A percentile compares a stretch with the other conserved stretches of the same genome.
These are phyloP conservation scores for Ceyx margarethae DNA, from an alignment of 2,113 vertebrate genomes.

Conservation along the genomic window DNA sequence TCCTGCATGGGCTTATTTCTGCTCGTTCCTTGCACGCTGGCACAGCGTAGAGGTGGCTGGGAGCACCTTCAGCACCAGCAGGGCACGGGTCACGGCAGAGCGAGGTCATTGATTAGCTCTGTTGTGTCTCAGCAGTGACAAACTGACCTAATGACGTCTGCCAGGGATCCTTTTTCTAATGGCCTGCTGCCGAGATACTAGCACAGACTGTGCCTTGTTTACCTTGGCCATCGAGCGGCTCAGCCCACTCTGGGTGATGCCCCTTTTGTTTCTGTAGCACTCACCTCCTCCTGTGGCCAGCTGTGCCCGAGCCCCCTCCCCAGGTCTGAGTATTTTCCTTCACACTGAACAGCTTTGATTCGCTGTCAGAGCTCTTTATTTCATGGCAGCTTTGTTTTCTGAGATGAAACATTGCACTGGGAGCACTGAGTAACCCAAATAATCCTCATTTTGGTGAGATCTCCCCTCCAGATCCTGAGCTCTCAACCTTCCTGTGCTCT, in stretches of 20 bases:
- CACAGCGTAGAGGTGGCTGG: rapidly evolving
- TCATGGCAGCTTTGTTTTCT: not conserved
- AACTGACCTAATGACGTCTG: not conserved
- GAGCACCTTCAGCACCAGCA: not conserved
- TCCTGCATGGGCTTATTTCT: not conserved
- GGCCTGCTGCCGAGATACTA: not conserved
- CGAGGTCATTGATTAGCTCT: not conserved
- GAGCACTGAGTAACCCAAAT: not conserved
- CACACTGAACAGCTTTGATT: not conserved
- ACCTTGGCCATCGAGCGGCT: not conserved
- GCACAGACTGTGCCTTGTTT: not conserved
- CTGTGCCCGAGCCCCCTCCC: not conserved
- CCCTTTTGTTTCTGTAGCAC: slow-evolving; percentile 12
- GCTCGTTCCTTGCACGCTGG: rapidly evolving
- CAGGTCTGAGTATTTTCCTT: slow-evolving; percentile 28
- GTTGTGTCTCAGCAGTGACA: not conserved
- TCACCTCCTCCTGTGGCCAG: not conserved
- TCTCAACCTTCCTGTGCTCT: not conserved
- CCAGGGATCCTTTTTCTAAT: not conserved
- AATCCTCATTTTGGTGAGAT: not conserved
- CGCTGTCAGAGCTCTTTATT: not conserved
- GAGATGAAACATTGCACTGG: not conserved
- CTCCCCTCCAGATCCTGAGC: not conserved
- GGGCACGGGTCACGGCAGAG: not conserved
- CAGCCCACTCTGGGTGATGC: not conserved